Evolutionary conservation across 2,888 invertebrate species (phyloP), one percentile per base, ranked within the genome.

Genomic region (Pheosia tremula): DNA sequence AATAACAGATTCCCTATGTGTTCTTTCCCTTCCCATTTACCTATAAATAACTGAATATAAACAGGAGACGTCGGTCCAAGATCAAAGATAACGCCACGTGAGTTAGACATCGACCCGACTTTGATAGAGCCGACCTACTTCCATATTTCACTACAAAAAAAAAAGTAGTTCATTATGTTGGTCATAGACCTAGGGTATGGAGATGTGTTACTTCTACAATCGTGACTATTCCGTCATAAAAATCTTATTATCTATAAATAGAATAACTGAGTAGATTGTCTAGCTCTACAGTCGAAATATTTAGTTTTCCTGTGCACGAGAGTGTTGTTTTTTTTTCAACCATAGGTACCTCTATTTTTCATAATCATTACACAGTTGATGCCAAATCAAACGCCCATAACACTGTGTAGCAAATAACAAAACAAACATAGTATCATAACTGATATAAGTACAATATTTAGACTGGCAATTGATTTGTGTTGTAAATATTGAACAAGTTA

Each of bases 51-150:
- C 59, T 13, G 50, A 63, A 69, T 61, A 68, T 71, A 71, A 71
- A 74, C 70, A 38, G 50, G 66, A 66, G 69, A 75, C 69, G 74
- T 72, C 72, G 63, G 62, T 60, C 49, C 54, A 59, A 78, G 78
- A 81, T 81, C 81, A 81, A 81, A 81, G 81, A 72, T 75, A 73
- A 62, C 56, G 70, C 71, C 68, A 71, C 69, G 67, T 38, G 60
- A 64, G 67, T 24, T 24, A 24, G 24, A 24, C 24, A 24, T 66
- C 68, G 72, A 72, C 71, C 66, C 38, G 61, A 63, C 67, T 71
- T 73, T 74, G 75, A 76, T 79, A 73, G 68, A 69, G 58, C 68
- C 78, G 80, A 71, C 81, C 81, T 78, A 79, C 62, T 71, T 80
- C 36, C 60, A 66, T 54, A 41, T 61, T 63, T 69, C 62, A 63